Conservation (phyloP, 1,140 invertebrate species). For the Platyscapa corneri region DNA sequence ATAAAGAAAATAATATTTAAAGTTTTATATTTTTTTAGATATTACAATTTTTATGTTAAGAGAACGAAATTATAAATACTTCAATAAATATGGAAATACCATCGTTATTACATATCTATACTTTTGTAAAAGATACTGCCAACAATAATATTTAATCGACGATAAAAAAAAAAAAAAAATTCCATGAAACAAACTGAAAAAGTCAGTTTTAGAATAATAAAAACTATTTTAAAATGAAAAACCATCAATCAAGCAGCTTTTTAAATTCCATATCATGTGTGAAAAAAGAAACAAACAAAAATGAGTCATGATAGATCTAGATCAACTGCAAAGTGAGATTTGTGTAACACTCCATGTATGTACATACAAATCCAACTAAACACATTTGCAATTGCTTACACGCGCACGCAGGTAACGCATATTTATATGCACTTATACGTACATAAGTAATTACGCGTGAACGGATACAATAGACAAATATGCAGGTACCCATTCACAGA, state of each 20-base stretch:
- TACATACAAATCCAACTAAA: background rate
- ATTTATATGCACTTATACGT: background rate
- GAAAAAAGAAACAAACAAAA: background rate
- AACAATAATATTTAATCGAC: background rate
- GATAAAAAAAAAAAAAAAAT: background rate
- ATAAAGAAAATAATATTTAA: background rate
- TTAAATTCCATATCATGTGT: background rate
- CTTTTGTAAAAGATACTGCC: background rate
- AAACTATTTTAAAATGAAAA: conserved; percentile 6
- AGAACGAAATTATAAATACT: background rate
- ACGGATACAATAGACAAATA: background rate
- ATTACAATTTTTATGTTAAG: no score
- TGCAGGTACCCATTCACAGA: background rate
- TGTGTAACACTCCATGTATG: background rate
- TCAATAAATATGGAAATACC: background rate
- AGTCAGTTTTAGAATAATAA: background rate
- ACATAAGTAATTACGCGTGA: background rate
- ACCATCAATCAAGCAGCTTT: background rate
- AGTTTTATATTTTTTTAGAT: background rate
- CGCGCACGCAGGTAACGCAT: background rate
- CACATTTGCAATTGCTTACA: background rate
- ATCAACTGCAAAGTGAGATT: background rate
- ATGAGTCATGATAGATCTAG: background rate
- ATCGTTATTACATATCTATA: background rate
- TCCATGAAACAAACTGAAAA: background rate